Conservation (phyloP, 1,140 invertebrate genomes). For the Calosoma granatense region DNA sequence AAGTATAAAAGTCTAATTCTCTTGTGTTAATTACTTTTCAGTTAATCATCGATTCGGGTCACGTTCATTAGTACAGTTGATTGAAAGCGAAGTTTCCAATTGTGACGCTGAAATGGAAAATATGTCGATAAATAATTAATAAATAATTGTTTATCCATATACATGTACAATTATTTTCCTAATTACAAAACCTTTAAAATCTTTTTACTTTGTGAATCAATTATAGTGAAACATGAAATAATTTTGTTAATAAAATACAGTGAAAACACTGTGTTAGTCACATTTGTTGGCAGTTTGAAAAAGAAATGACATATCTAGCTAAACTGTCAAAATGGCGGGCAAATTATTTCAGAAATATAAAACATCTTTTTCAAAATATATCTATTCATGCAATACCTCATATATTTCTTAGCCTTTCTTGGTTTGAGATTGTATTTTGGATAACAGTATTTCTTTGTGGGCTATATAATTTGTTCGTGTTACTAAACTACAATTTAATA, state of each 20-base stretch:
- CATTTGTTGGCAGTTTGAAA: no score
- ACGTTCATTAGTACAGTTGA: background rate
- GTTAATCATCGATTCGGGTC: background rate
- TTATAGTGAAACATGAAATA: no score
- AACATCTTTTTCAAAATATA: background rate
- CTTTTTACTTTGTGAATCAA: no score
- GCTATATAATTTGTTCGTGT: background rate
- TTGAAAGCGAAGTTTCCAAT: background rate
- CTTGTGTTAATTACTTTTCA: no score
- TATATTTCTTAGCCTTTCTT: background rate
- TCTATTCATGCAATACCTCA: background rate
- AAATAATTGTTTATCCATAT: no score
- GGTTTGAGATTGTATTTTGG: background rate
- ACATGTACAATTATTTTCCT: no score
- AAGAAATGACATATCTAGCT: no score
- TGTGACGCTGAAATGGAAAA: background rate
- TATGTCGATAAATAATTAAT: background rate
- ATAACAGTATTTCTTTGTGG: background rate
- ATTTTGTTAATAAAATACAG: no score
- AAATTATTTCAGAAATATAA: background rate
- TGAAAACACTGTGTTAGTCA: no score
- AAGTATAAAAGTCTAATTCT: no score
- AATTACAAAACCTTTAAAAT: no score
- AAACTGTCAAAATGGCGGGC: no score
- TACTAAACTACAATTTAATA: background rate